phyloP scores from a whole-genome alignment of 1,140 invertebrate genomes.

The Rhynchophorus ferrugineus region DNA sequence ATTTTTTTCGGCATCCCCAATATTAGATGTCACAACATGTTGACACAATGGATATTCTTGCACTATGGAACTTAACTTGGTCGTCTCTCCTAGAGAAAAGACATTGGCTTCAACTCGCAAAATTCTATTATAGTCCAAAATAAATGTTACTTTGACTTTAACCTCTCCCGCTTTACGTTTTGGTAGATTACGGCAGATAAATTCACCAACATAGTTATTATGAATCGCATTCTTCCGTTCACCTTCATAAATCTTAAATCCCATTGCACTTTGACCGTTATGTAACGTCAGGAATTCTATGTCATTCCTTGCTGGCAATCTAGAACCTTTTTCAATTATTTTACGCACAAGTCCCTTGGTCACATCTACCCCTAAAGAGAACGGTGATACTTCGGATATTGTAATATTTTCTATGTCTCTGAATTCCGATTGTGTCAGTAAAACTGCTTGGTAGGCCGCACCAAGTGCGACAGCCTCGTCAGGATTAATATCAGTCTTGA shows the following conservation, averaged over 20 bases:
- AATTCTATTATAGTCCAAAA: conserved; percentile 20
- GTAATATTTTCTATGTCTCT: conserved; percentile 2
- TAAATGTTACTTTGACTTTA: conserved; percentile 7
- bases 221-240: conserved; percentile 10
- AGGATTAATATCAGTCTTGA: conserved; percentile 31
- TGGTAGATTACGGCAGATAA: conserved; percentile 13
- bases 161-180: conserved; percentile 6
- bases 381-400: conserved; percentile 13
- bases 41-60: conserved; percentile 2
- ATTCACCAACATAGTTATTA: conserved; percentile 16
- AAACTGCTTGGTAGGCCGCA: conserved; percentile 19
- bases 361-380: conserved; percentile 13
- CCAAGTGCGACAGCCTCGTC: conserved; percentile 34
- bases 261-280: conserved; percentile 9
- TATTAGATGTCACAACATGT: not conserved
- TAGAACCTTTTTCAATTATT: conserved; percentile 14
- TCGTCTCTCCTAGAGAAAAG: not conserved
- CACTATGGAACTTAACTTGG: not conserved
- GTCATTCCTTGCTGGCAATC: conserved; percentile 7
- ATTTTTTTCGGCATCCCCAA: conserved; percentile 1
- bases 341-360: conserved; percentile 1
- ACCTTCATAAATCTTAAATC: conserved; percentile 18
- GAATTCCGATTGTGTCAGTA: conserved; percentile 2
- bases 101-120: conserved; percentile 7
- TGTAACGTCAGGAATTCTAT: not conserved